Evolutionary conservation across 2,888 invertebrate species (phyloP), one percentile per base, ranked within the genome.

Genomic region (Diarsia mendica): DNA sequence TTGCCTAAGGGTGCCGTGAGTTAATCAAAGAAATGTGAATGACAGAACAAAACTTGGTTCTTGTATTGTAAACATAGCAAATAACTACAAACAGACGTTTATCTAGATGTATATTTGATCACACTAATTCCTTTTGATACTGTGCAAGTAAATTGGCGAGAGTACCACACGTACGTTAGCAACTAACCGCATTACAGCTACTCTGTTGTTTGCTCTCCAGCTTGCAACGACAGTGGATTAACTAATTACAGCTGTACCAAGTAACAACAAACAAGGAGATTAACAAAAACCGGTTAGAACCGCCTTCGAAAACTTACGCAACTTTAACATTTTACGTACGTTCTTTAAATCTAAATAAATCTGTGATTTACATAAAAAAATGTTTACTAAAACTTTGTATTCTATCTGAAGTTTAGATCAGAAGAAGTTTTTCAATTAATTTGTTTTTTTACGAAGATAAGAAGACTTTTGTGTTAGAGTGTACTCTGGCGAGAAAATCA

Each of bases 231-330:
- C 77, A 82, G 71, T 84, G 71, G 75, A 79, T 83, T 85, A 85
- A 85, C 85, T 87, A 87, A 86, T 87, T 86, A 82, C 78, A 79
- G 69, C 67, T 79, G 67, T 72, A 72, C 68, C 46, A 60, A 79
- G 61, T 75, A 70, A 69, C 77, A 75, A 84, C 76, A 49, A 75
- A 82, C 75, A 85, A 75, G 48, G 20, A 44, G 70, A 75, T 85
- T 79, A 65, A 71, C 75, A 79, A 83, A 83, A 83, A 82, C 74
- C 46, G 68, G 60, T 77, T 64, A 33, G 28, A 79, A 83, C 70
- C 44, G 66, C 68, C 58, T n/a, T 60, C 58, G 61, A 53, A 79
- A 75, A 64, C 44, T 78, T 82, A 73, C 9, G 39, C 51, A 74
- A 80, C 28, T 28, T 69, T 18, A 15, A 28, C n/a, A 76, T 74